These are phyloP conservation scores for Drosophila melanosoma DNA, from an alignment of 2,888 invertebrate genomes.

Conservation along the genomic window DNA sequence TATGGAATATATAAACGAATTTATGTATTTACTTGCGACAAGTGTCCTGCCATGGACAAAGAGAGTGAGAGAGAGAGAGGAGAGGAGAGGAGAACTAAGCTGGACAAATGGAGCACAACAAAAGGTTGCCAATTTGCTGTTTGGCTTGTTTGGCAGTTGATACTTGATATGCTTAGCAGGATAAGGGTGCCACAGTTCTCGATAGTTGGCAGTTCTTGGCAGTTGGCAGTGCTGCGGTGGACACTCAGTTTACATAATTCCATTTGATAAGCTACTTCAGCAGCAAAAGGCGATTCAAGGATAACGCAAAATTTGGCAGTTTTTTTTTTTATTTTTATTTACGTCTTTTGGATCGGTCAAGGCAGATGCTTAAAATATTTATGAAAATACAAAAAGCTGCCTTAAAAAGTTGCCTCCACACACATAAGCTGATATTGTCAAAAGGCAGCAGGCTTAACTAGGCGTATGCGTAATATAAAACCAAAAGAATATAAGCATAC, in stretches of 20 bases:
- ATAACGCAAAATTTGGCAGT: conserved; percentile 24
- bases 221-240: conserved; percentile 27
- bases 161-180: conserved; percentile 72
- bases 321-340: conserved; percentile 6
- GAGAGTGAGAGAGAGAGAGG: neutral
- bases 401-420: conserved; percentile 14
- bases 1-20: conserved; percentile 62
- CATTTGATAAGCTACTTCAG: conserved; percentile 78
- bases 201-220: conserved; percentile 25
- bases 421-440: conserved; percentile 68
- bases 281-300: conserved; percentile 50
- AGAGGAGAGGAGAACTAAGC: conserved; percentile 25
- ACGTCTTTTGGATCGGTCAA: conserved; percentile 31
- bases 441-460: conserved; percentile 60
- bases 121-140: conserved; percentile 72
- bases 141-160: conserved; percentile 69
- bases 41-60: conserved; percentile 17
- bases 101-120: conserved; percentile 40
- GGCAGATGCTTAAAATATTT: conserved; percentile 77
- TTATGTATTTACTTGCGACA: conserved; percentile 16
- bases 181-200: conserved; percentile 22
- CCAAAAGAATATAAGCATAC: neutral
- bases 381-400: conserved; percentile 69
- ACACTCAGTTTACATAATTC: conserved; percentile 20
- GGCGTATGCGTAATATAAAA: conserved; percentile 72